These are phyloP conservation scores for Colaptes auratus DNA, from an alignment of 2,113 vertebrate genomes.

Conservation along the genomic window DNA sequence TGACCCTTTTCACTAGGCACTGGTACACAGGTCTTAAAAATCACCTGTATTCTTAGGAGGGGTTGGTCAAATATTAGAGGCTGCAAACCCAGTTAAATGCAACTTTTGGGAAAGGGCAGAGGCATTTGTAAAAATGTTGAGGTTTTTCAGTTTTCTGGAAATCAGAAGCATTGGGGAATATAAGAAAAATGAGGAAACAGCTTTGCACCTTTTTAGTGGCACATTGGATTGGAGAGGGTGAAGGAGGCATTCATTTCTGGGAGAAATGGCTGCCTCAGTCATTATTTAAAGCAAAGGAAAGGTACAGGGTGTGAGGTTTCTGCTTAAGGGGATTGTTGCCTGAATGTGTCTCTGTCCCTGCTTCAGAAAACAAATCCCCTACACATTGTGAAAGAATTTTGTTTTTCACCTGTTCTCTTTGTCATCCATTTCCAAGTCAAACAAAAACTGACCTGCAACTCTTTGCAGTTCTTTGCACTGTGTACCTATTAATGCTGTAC, in stretches of 20 bases:
- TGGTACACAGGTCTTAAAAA: not conserved
- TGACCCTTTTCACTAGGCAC: not conserved
- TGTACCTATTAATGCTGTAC: not conserved
- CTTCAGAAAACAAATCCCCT: not conserved
- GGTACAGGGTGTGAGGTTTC: not conserved
- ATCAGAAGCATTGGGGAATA: not conserved
- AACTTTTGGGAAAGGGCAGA: not conserved
- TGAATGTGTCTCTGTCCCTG: not conserved
- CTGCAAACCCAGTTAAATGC: not conserved
- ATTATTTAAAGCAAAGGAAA: not conserved
- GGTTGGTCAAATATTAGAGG: not conserved
- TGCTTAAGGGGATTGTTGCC: not conserved
- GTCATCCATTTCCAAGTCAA: not conserved
- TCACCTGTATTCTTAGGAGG: not conserved
- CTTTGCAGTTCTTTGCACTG: not conserved
- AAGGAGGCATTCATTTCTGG: not conserved
- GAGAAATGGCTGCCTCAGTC: not conserved
- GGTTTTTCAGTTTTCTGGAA: not conserved
- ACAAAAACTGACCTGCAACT: not conserved
- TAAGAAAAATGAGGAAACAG: not conserved
- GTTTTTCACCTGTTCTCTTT: not conserved
- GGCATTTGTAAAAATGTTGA: not conserved
- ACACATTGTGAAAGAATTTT: not conserved
- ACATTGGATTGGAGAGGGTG: not conserved
- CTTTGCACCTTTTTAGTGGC: not conserved